Evolutionary conservation across 1,140 invertebrate species (phyloP).

Genomic region (Neoseiulus cucumeris): DNA sequence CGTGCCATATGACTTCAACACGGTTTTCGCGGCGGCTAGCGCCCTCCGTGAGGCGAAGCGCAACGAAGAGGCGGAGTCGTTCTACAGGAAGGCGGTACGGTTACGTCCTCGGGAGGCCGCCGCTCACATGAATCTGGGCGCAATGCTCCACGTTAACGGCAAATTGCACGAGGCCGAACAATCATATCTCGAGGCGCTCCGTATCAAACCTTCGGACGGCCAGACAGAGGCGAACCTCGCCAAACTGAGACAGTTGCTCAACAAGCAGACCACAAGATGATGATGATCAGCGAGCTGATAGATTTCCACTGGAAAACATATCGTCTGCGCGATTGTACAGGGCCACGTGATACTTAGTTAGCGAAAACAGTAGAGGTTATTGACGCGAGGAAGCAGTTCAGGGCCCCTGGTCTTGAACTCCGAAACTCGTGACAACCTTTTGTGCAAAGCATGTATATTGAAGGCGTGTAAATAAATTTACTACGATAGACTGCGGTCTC

Average conservation of each 20-base stretch:
- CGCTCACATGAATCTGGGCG: conserved; percentile 67
- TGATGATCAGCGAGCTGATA: neutral
- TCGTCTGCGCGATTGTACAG: neutral
- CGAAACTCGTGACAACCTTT: neutral
- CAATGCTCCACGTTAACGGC: conserved; percentile 74
- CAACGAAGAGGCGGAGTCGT: conserved; percentile 54
- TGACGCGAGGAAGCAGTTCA: neutral
- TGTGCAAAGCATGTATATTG: conserved; percentile 7
- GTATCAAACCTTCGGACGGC: conserved; percentile 57
- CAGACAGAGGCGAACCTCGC: conserved; percentile 69
- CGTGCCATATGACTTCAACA: conserved; percentile 52
- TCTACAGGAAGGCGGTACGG: conserved; percentile 52
- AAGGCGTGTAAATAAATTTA: conserved; percentile 8
- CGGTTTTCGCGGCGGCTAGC: conserved; percentile 63
- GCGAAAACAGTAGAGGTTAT: no score
- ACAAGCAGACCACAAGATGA: conserved; percentile 13
- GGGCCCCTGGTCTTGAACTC: neutral
- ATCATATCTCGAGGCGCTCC: conserved; percentile 57
- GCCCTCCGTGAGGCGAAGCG: conserved; percentile 49
- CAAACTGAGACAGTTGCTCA: conserved; percentile 40
- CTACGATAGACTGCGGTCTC: neutral
- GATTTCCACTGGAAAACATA: neutral
- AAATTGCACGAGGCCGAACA: conserved; percentile 62
- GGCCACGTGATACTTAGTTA: neutral
- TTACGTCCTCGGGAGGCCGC: conserved; percentile 38